Evolutionary conservation across 2,888 invertebrate genomes (phyloP), one percentile per base, ranked within the genome.

Genomic region (Branchipolynoe longqiensis): DNA sequence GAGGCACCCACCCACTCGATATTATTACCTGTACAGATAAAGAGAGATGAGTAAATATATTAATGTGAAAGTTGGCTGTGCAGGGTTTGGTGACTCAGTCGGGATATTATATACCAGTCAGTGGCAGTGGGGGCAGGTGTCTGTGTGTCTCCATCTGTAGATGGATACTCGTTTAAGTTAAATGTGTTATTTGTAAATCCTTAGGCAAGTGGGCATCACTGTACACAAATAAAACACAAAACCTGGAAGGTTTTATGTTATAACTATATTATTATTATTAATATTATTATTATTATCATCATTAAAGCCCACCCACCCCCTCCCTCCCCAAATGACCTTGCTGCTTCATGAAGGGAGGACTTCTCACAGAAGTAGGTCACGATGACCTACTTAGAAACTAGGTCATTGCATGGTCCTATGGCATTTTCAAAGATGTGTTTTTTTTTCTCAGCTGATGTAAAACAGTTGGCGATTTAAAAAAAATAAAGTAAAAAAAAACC

Each of bases 361-460:
- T 69, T 78, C 8, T 38, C 33, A 36, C 12, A 38, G 38, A 33
- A 36, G 36, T 69, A 69, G 69, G 69, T 69, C 69, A 69, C 12
- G 4, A 0, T 69, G 69, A 69, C 69, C 33, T 38, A 69, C 22
- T 69, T 69, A 69, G 4, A 28, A 78, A 78, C 22, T 33, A 78
- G 78, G 78, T 73, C 73, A 73, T 36, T 12, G 0, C 38, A 1
- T 69, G 69, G 36, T 38, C 69, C 18, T 33, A 69, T 69, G n/a
- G n/a, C n/a, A n/a, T n/a, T n/a, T n/a, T n/a, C n/a, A 36, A 69
- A 69, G 69, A 36, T 69, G 38, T 69, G 69, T 18, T 69, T n/a
- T n/a, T n/a, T n/a, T n/a, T n/a, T 78, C 25, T 78, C 78, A 78
- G 78, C 78, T 78, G 78, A 78, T 78, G 78, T 78, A 78, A 62